These are phyloP conservation scores for Clostera curtula DNA, from an alignment of 2,888 invertebrate genomes.

Conservation along the genomic window DNA sequence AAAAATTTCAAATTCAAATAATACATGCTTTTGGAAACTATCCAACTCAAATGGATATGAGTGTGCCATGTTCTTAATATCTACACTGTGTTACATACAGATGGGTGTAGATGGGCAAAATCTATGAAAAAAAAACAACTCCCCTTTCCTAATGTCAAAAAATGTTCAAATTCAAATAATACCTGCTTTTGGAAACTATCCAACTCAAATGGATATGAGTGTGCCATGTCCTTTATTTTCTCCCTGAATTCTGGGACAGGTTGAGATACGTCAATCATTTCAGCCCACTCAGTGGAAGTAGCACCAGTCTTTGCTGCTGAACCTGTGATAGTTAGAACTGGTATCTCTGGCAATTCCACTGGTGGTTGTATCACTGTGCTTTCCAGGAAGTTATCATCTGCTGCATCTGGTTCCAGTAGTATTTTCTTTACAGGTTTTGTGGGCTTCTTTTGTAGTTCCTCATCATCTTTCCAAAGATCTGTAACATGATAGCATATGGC, in stretches of 20 bases:
- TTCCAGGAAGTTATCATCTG: conserved; percentile 55
- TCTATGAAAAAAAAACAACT: too few relatives aligned
- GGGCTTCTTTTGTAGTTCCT: conserved; percentile 29
- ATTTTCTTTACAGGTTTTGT: conserved; percentile 25
- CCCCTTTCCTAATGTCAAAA: too few relatives aligned
- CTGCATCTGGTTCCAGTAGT: conserved; percentile 29
- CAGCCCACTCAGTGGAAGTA: conserved; percentile 88
- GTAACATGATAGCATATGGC: conserved; percentile 5
- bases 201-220: conserved; percentile 91
- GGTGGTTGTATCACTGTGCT: conserved; percentile 51
- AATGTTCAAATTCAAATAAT: too few relatives aligned
- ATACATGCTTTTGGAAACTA: conserved; percentile 95
- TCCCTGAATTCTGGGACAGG: conserved; percentile 89
- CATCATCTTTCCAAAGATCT: conserved; percentile 66
- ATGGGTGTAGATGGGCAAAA: too few relatives aligned
- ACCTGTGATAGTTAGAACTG: conserved; percentile 81
- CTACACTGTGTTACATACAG: too few relatives aligned
- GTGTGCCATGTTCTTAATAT: conserved; percentile 89
- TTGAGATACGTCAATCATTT: conserved; percentile 86
- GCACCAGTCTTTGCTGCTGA: conserved; percentile 50
- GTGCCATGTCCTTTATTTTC: conserved; percentile 88
- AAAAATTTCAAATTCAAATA: too few relatives aligned
- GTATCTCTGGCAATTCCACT: conserved; percentile 64
- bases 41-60: conserved; percentile 94
- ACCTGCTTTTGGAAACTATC: conserved; percentile 97